Percentiles rank a stretch among this genome's conserved stretches.
phyloP scores from a whole-genome alignment of 2,113 vertebrate genomes.

The Pimephales promelas region DNA sequence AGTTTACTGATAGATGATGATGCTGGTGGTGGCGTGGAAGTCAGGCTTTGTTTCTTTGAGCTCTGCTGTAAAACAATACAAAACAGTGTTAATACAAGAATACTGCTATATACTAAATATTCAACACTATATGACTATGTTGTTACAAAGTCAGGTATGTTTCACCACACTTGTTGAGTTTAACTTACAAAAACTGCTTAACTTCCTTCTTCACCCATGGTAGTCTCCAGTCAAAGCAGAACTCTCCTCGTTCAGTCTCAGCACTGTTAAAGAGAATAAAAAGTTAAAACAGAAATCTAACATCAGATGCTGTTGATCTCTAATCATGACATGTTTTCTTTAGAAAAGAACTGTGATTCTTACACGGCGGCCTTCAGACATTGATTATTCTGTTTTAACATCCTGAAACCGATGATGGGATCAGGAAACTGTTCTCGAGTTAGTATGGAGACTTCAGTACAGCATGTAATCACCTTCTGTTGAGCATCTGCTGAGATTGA shows the following conservation, averaged over 20 bases:
- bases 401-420: not conserved
- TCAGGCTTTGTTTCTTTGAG: not conserved
- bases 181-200: constrained; percentile 8
- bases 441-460: not conserved
- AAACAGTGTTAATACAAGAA: not conserved
- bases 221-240: constrained; percentile 1
- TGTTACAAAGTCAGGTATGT: too few relatives aligned
- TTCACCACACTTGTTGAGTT: not conserved
- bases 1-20: not conserved
- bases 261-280: too few relatives aligned
- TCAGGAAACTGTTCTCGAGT: not conserved
- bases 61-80: not conserved
- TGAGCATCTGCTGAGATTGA: not conserved
- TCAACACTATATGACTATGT: too few relatives aligned
- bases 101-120: too few relatives aligned
- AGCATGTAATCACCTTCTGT: constrained; percentile 14
- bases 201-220: constrained; percentile 14
- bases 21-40: not conserved
- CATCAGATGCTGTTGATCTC: too few relatives aligned
- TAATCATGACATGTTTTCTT: not conserved
- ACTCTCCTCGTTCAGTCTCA: not conserved
- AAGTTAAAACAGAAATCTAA: too few relatives aligned
- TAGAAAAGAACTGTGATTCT: not conserved
- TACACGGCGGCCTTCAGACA: constrained; percentile 44
- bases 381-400: not conserved